Percentiles rank a stretch among this genome's conserved stretches.
Evolutionary conservation across 1,140 invertebrate species (phyloP).

Genomic region (Orchestia grillus): DNA sequence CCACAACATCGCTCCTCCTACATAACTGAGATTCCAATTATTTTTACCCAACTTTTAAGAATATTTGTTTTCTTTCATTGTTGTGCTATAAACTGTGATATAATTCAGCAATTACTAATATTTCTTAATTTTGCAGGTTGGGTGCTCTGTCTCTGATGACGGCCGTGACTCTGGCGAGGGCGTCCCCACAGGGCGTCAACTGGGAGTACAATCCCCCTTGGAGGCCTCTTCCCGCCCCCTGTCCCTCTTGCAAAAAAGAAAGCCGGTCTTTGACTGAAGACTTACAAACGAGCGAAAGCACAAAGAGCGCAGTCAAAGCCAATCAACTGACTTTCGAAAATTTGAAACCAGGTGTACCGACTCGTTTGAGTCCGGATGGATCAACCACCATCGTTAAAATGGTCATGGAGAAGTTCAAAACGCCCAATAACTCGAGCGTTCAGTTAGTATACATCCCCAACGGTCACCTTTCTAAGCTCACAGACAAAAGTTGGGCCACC

Average conservation of each 20-base stretch:
- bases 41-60: too few species aligned
- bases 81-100: background rate
- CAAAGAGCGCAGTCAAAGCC: background rate
- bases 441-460: slow-evolving; percentile 35
- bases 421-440: slow-evolving; percentile 27
- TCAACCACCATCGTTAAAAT: slow-evolving; percentile 47
- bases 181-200: background rate
- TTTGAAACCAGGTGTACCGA: slow-evolving; percentile 35
- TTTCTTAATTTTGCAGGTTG: slow-evolving; percentile 9
- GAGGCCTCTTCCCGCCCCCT: background rate
- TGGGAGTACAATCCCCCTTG: slow-evolving; percentile 18
- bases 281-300: background rate
- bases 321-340: slow-evolving; percentile 17
- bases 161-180: background rate
- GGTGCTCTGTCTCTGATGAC: background rate
- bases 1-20: too few species aligned
- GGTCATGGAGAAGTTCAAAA: slow-evolving; percentile 32
- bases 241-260: background rate
- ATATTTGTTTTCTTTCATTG: background rate
- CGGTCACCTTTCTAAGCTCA: background rate
- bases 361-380: slow-evolving; percentile 34
- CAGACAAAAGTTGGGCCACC: background rate
- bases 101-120: background rate
- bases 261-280: background rate
- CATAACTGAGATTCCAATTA: too few species aligned